Percentiles rank a stretch among this genome's conserved stretches.
Evolutionary conservation across 1,140 invertebrate species (phyloP).

Genomic region (Drosophila auraria): DNA sequence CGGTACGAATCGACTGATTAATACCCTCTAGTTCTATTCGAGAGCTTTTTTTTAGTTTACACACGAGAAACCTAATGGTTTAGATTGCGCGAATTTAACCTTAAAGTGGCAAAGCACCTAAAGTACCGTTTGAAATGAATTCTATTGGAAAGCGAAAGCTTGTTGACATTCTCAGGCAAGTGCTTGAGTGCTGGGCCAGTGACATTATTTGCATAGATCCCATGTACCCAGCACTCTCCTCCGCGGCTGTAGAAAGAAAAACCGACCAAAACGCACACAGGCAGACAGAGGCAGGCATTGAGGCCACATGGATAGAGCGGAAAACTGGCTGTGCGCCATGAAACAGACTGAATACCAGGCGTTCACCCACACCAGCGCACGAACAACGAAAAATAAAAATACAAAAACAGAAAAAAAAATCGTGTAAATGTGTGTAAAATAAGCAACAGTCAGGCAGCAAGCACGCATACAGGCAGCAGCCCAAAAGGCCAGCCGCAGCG

Average conservation of each 20-base stretch:
- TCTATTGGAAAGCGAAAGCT: background rate
- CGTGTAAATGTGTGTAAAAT: constrained; percentile 34
- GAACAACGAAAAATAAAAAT: constrained; percentile 23
- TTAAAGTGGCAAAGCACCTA: background rate
- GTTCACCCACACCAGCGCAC: constrained; percentile 45
- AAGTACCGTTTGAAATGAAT: background rate
- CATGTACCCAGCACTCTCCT: constrained; percentile 5
- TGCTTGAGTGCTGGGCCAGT: too few relatives aligned
- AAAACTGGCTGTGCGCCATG: constrained; percentile 80
- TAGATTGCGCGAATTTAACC: background rate
- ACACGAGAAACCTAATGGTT: background rate
- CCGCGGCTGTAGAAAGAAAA: constrained; percentile 24
- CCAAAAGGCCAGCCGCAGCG: constrained; percentile 23
- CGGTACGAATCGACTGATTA: constrained; percentile 1
- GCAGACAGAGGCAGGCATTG: constrained; percentile 17
- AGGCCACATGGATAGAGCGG: constrained; percentile 58
- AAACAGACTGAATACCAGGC: constrained; percentile 64
- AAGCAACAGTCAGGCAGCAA: constrained; percentile 34
- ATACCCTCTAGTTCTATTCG: constrained; percentile 8
- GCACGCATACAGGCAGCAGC: constrained; percentile 30
- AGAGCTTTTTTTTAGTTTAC: background rate
- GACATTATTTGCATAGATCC: constrained; percentile 10
- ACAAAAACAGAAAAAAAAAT: constrained; percentile 50
- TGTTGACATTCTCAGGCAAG: background rate
- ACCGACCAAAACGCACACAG: constrained; percentile 27